These are phyloP conservation scores for Myocastor coypus DNA, from an alignment of 2,113 vertebrate species.

Conservation along the genomic window DNA sequence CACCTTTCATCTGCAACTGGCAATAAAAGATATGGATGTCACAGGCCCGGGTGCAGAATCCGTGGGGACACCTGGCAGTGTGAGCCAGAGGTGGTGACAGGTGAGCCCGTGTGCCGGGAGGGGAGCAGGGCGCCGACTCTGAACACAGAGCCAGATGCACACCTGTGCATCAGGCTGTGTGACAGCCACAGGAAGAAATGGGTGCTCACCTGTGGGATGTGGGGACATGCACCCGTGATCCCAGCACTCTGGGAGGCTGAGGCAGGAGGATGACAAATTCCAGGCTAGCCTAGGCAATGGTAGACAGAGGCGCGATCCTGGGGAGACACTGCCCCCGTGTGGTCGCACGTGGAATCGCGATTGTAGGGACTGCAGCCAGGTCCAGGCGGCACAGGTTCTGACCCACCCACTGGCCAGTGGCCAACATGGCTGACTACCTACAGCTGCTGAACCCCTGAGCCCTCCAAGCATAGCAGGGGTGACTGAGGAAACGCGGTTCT, in stretches of 20 bases:
- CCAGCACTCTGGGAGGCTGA: not conserved
- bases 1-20: not conserved
- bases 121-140: not conserved
- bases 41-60: not conserved
- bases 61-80: not conserved
- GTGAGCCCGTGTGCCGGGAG: not conserved
- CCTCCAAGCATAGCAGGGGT: not conserved
- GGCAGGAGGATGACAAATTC: not conserved
- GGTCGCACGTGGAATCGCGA: not conserved
- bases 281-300: not conserved
- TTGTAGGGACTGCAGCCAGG: fast-evolving
- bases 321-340: slow-evolving; percentile 46
- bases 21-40: not conserved
- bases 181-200: not conserved
- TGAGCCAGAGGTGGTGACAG: not conserved
- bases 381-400: no score
- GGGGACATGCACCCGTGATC: not conserved
- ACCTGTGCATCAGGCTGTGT: not conserved
- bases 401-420: not conserved
- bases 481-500: no score
- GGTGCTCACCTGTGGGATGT: not conserved
- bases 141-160: not conserved
- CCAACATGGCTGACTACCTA: not conserved
- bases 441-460: not conserved
- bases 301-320: not conserved